phyloP scores from a whole-genome alignment of 2,888 invertebrate genomes.

The Cantharis flavilabris region DNA sequence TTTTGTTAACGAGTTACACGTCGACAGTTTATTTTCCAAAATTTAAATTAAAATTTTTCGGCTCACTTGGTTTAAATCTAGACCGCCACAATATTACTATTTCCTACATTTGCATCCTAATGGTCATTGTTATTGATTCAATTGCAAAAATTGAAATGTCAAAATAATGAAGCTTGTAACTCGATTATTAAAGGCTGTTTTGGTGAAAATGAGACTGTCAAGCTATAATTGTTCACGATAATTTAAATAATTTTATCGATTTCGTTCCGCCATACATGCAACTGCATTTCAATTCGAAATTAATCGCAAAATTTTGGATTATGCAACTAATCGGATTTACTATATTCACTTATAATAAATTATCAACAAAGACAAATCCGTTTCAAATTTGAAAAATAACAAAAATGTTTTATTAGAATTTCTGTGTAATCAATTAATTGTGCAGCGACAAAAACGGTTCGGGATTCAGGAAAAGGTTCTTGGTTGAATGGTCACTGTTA shows the following conservation, averaged over 20 bases:
- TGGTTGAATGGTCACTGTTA: neutral
- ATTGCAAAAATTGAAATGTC: neutral
- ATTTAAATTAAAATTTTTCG: neutral
- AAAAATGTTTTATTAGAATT: neutral
- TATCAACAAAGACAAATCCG: neutral
- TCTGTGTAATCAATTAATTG: neutral
- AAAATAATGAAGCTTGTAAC: neutral
- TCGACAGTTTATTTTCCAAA: neutral
- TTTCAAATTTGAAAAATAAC: neutral
- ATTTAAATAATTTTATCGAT: neutral
- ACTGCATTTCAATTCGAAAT: neutral
- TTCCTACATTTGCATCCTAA: neutral
- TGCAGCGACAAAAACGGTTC: neutral
- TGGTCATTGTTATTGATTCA: neutral
- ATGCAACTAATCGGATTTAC: neutral
- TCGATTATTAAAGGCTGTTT: neutral
- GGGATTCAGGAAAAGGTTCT: neutral
- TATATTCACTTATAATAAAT: neutral
- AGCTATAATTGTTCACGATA: neutral
- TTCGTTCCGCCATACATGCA: neutral
- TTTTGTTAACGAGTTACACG: neutral
- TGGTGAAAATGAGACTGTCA: neutral
- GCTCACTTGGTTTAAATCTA: neutral
- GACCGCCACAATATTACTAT: neutral
- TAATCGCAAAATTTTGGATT: neutral